phyloP scores from a whole-genome alignment of 2,113 vertebrate species.

The Piprites chloris region DNA sequence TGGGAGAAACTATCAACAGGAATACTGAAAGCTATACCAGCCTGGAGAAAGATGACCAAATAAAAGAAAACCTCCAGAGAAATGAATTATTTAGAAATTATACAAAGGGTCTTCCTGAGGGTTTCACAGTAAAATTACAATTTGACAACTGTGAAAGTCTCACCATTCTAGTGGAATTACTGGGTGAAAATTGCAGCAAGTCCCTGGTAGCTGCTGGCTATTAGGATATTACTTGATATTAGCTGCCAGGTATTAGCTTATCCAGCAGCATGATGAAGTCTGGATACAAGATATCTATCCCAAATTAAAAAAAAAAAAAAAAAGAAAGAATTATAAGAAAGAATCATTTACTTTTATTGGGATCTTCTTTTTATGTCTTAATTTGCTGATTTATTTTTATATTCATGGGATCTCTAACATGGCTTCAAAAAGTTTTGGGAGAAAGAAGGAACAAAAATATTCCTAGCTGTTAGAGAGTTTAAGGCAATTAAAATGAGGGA shows the following conservation, averaged over 20 bases:
- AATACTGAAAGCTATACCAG: neutral
- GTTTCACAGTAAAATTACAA: neutral
- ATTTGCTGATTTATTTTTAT: neutral
- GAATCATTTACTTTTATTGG: neutral
- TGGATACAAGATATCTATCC: neutral
- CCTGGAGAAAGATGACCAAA: neutral
- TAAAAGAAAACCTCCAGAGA: neutral
- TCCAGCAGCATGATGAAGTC: neutral
- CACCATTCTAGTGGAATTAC: neutral
- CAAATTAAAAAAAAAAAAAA: neutral
- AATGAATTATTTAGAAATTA: neutral
- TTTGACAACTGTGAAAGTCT: neutral
- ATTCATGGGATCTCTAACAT: neutral
- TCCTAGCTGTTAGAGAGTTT: neutral
- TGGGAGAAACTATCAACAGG: neutral
- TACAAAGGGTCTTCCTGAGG: neutral
- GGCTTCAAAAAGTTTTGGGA: neutral
- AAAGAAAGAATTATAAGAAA: too few relatives aligned
- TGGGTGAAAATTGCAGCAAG: neutral
- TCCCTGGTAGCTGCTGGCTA: neutral
- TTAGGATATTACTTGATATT: neutral
- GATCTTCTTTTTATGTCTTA: neutral
- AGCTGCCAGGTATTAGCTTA: neutral
- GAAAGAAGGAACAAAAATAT: neutral
- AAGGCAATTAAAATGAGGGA: neutral